phyloP scores from a whole-genome alignment of 2,888 invertebrate genomes.

The Cordilura impudica region DNA sequence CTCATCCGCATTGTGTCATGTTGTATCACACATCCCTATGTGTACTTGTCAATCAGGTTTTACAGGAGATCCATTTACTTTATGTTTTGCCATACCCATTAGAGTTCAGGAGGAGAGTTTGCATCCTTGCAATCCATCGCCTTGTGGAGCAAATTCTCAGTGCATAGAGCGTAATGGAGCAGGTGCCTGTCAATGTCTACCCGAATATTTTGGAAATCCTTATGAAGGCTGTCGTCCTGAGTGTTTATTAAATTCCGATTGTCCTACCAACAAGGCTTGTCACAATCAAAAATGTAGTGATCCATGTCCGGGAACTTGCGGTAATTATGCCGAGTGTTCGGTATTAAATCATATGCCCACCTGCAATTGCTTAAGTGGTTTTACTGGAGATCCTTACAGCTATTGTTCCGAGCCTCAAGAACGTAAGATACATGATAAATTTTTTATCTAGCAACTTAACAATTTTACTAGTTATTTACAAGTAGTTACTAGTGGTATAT shows the following conservation, averaged over 20 bases:
- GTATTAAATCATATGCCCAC: constrained; percentile 85
- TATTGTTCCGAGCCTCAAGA: constrained; percentile 78
- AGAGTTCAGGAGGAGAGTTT: constrained; percentile 78
- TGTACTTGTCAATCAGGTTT: constrained; percentile 83
- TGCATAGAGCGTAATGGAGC: constrained; percentile 84
- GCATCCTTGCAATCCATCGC: constrained; percentile 84
- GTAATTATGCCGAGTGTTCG: constrained; percentile 85
- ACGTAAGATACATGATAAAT: constrained; percentile 74
- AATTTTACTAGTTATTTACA: constrained; percentile 39
- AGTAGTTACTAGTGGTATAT: constrained; percentile 68
- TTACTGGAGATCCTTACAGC: constrained; percentile 82
- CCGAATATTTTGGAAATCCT: constrained; percentile 86
- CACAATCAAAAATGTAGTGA: constrained; percentile 86
- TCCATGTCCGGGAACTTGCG: constrained; percentile 88
- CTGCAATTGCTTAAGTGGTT: constrained; percentile 83
- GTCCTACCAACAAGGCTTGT: constrained; percentile 85
- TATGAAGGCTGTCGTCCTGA: constrained; percentile 88
- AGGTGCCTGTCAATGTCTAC: constrained; percentile 84
- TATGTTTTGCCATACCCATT: constrained; percentile 79
- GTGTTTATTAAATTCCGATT: constrained; percentile 85
- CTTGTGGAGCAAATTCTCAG: constrained; percentile 85
- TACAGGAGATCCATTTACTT: constrained; percentile 85
- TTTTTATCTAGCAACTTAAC: background rate
- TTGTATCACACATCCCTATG: constrained; percentile 86
- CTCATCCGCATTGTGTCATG: constrained; percentile 84